Evolutionary conservation across 2,113 vertebrate species (phyloP), one percentile per base, ranked within the genome.

Genomic region (Poeciliopsis turrubarensis): DNA sequence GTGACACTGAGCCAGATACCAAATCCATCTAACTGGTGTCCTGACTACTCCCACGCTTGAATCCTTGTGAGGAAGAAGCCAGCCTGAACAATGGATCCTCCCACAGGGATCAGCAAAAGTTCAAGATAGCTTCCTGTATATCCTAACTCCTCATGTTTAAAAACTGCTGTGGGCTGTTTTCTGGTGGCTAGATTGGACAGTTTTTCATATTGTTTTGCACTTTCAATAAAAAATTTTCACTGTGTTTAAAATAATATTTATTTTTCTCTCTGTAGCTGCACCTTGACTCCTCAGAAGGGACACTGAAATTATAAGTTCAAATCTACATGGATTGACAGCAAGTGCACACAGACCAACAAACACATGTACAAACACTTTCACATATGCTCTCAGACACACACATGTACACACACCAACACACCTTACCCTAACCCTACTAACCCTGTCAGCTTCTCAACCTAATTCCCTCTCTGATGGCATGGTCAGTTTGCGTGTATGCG

Each of bases 401-500:
- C 68, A 72, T 57, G 44, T 70, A 66, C 61, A 44, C 60, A 27
- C 62, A 63, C 71, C 70, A 34, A 80, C 73, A 84, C 54, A 82
- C 83, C 81, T 82, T 86, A 82, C 29, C 54, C 84, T 71, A 88
- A 86, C 89, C 82, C 89, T 74, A 74, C 87, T 88, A 89, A 91
- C 91, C 73, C 87, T 83, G 85, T 83, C 62, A 37, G 78, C 89
- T 89, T 87, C 87, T 87, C 79, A 82, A 80, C 72, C 79, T 92
- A 90, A 92, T 93, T 89, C 81, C 73, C 77, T 86, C 85, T 80
- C 79, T 84, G 83, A 84, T 79, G 61, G 87, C 89, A 89, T 83
- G 88, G 91, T 90, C 80, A 80, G 84, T 90, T 89, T 78, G 83
- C 89, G 44, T 47, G 5, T 47, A 14, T 19, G 17, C 67, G 60